Evolutionary conservation across 2,888 invertebrate species (phyloP).

Genomic region (Eudasyphora cyanicolor): DNA sequence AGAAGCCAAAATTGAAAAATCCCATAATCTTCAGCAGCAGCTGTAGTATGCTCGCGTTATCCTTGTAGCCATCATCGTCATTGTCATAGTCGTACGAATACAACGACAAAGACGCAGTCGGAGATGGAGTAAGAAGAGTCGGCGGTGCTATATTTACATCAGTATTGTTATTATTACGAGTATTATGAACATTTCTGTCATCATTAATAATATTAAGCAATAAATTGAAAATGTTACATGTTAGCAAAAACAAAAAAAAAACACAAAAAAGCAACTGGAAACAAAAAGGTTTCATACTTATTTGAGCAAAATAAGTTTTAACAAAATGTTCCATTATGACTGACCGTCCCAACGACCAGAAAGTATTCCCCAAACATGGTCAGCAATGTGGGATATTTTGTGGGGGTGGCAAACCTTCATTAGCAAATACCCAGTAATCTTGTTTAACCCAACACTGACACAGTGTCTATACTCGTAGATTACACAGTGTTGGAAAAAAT

Average conservation of each 20-base stretch:
- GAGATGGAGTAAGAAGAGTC: neutral
- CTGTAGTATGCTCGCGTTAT: neutral
- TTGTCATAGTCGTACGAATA: neutral
- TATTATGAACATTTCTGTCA: slow-evolving; percentile 27
- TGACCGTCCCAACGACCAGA: neutral
- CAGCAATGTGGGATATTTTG: neutral
- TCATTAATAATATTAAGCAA: slow-evolving; percentile 39
- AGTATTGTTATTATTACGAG: neutral
- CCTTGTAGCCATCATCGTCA: neutral
- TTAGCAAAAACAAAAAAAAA: neutral
- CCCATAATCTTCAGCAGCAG: neutral
- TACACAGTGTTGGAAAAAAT: neutral
- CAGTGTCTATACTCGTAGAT: neutral
- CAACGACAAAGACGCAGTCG: neutral
- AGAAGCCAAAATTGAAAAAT: neutral
- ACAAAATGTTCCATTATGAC: slow-evolving; percentile 28
- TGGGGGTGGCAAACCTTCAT: neutral
- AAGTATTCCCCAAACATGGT: too few relatives aligned
- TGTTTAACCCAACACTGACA: neutral
- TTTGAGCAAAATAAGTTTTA: slow-evolving; percentile 40
- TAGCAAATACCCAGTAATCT: neutral
- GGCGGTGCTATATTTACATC: neutral
- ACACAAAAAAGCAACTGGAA: neutral
- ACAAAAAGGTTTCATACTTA: slow-evolving; percentile 32
- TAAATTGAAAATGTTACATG: slow-evolving; percentile 9